Percentiles rank a stretch among this genome's conserved stretches.
phyloP scores from a whole-genome alignment of 2,797 vertebrate species.

The Scarus forsteni region DNA sequence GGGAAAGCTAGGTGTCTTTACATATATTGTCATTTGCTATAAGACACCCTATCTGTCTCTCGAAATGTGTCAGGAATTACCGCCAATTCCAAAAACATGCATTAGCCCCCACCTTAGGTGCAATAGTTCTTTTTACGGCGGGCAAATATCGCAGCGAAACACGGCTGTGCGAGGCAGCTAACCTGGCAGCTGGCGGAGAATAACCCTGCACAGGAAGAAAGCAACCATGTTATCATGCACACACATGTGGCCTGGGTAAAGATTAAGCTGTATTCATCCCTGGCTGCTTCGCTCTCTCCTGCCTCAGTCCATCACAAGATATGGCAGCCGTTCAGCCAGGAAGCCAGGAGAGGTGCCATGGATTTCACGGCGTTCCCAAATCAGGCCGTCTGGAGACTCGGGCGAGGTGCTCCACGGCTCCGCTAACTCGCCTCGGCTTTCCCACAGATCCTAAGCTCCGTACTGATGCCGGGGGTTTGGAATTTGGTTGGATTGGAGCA shows the following conservation, averaged over 20 bases:
- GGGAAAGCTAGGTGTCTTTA: constrained; percentile 79
- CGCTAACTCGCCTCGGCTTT: constrained; percentile 65
- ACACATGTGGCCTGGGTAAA: constrained; percentile 89
- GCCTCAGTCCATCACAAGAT: constrained; percentile 90
- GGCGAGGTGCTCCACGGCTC: constrained; percentile 70
- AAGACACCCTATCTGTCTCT: constrained; percentile 86
- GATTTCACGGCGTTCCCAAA: constrained; percentile 87
- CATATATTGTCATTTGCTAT: constrained; percentile 83
- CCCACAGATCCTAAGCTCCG: constrained; percentile 72
- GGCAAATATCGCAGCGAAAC: constrained; percentile 87
- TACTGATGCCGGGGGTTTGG: constrained; percentile 68
- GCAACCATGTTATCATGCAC: constrained; percentile 88
- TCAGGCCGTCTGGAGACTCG: constrained; percentile 77
- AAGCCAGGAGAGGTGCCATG: constrained; percentile 84
- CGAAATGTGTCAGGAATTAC: constrained; percentile 88
- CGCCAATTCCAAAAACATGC: constrained; percentile 87
- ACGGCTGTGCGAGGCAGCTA: constrained; percentile 83
- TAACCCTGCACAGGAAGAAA: constrained; percentile 84
- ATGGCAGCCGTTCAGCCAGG: constrained; percentile 86
- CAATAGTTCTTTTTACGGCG: constrained; percentile 79
- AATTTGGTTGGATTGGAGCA: constrained; percentile 66
- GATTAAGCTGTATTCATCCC: constrained; percentile 91
- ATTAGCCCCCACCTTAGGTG: constrained; percentile 87
- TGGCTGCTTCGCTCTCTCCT: constrained; percentile 85
- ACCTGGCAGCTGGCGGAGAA: constrained; percentile 87